A percentile compares a stretch with the other conserved stretches of the same genome.
These are phyloP conservation scores for Coleophora flavipennella DNA, from an alignment of 2,888 invertebrate species.

Conservation along the genomic window DNA sequence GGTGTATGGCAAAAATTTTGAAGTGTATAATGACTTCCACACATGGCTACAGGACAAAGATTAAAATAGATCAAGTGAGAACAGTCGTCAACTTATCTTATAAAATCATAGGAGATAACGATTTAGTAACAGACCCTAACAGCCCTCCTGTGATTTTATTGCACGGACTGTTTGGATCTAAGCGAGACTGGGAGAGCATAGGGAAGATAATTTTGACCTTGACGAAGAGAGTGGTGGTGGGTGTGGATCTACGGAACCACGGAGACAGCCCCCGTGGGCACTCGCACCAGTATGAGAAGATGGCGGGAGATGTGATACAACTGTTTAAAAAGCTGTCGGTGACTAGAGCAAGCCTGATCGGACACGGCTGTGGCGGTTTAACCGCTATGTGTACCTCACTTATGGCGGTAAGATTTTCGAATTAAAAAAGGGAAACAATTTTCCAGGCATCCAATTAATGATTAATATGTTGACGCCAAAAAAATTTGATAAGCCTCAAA, in stretches of 20 bases:
- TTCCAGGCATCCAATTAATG: no score
- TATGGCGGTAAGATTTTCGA: constrained; percentile 73
- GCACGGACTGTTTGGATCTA: constrained; percentile 78
- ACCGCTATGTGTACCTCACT: constrained; percentile 87
- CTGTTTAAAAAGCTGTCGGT: constrained; percentile 75
- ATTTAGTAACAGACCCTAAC: constrained; percentile 9
- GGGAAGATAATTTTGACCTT: constrained; percentile 78
- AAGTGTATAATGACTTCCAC: no score
- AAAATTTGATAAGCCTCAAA: no score
- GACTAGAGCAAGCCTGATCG: constrained; percentile 77
- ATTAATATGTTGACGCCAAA: no score
- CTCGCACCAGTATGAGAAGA: constrained; percentile 80
- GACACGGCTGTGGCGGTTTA: constrained; percentile 95
- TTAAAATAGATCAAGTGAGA: constrained; percentile 9
- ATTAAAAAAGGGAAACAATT: no score
- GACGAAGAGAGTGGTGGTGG: constrained; percentile 82
- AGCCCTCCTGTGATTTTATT: constrained; percentile 61
- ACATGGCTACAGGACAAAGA: background rate
- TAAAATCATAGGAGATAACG: constrained; percentile 35
- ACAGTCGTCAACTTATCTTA: constrained; percentile 40
- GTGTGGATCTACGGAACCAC: constrained; percentile 95
- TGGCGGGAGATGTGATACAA: constrained; percentile 81
- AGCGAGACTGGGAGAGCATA: constrained; percentile 88
- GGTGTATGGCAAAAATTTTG: no score
- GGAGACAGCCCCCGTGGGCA: constrained; percentile 88